Evolutionary conservation across 2,888 invertebrate species (phyloP).

Genomic region (Netelia fuscicornis): DNA sequence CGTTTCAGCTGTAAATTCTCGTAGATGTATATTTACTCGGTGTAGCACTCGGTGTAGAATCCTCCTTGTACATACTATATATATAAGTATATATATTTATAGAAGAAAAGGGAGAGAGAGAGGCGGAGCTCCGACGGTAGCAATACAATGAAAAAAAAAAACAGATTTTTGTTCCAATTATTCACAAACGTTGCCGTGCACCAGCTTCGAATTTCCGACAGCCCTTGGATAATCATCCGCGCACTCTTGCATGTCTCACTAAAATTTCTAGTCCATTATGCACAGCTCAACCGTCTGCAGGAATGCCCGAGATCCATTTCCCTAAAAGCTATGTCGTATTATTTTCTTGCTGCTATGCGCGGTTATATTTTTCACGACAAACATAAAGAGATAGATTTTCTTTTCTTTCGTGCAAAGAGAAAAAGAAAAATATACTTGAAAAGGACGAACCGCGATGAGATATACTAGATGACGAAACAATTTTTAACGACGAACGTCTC

Average conservation of each 20-base stretch:
- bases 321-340: constrained; percentile 57
- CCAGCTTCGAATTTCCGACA: neutral
- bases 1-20: constrained; percentile 54
- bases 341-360: constrained; percentile 25
- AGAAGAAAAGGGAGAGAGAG: no score
- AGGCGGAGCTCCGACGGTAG: neutral
- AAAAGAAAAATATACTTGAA: neutral
- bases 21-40: constrained; percentile 48
- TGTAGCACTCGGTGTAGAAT: neutral
- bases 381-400: neutral
- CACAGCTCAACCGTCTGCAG: constrained; percentile 7
- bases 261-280: constrained; percentile 60
- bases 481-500: neutral
- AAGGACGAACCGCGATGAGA: neutral
- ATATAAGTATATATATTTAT: constrained; percentile 22
- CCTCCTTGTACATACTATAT: constrained; percentile 2
- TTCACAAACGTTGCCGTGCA: constrained; percentile 28
- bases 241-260: constrained; percentile 12
- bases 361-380: neutral
- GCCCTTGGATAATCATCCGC: constrained; percentile 13
- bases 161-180: constrained; percentile 42
- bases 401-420: neutral
- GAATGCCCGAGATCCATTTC: constrained; percentile 45
- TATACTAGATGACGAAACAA: no score
- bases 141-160: constrained; percentile 13